These are phyloP conservation scores for Trachelus stipa DNA, from an alignment of 2,888 invertebrate genomes.

Conservation along the genomic window DNA sequence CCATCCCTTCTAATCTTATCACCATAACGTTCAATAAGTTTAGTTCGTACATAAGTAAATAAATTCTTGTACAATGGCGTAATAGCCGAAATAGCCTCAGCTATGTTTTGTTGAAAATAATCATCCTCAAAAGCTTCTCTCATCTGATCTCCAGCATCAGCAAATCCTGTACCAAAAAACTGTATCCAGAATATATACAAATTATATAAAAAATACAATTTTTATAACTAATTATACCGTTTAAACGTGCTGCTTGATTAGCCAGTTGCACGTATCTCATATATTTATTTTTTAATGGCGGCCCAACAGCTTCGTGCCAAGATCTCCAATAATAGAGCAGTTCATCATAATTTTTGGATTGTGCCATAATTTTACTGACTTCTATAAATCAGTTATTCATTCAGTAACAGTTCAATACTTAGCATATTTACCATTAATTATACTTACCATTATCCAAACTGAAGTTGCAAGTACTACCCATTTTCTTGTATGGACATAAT, in stretches of 20 bases:
- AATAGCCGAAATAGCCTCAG: slow-evolving; percentile 67
- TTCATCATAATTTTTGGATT: slow-evolving; percentile 81
- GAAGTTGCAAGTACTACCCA: slow-evolving; percentile 62
- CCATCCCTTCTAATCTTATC: slow-evolving; percentile 75
- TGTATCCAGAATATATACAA: neutral
- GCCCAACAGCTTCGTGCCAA: slow-evolving; percentile 85
- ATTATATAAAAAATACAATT: neutral
- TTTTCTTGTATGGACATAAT: slow-evolving; percentile 76
- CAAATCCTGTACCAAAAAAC: slow-evolving; percentile 72
- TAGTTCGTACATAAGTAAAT: slow-evolving; percentile 83
- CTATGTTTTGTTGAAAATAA: slow-evolving; percentile 72
- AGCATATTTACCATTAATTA: neutral
- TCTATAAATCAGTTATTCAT: slow-evolving; percentile 51
- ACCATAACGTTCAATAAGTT: slow-evolving; percentile 75
- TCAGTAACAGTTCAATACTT: neutral
- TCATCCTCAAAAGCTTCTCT: slow-evolving; percentile 79
- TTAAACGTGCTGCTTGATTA: slow-evolving; percentile 81
- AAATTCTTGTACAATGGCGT: slow-evolving; percentile 83
- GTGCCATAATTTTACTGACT: slow-evolving; percentile 73
- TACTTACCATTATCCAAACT: slow-evolving; percentile 65
- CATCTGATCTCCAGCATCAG: slow-evolving; percentile 86
- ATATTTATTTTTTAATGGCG: slow-evolving; percentile 79
- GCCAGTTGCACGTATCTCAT: slow-evolving; percentile 83
- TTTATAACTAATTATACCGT: slow-evolving; percentile 69
- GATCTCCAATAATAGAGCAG: slow-evolving; percentile 82